A percentile compares a stretch with the other conserved stretches of the same genome.
Conservation (phyloP, 2,113 vertebrate genomes). For the Marcusenius ussheri region DNA sequence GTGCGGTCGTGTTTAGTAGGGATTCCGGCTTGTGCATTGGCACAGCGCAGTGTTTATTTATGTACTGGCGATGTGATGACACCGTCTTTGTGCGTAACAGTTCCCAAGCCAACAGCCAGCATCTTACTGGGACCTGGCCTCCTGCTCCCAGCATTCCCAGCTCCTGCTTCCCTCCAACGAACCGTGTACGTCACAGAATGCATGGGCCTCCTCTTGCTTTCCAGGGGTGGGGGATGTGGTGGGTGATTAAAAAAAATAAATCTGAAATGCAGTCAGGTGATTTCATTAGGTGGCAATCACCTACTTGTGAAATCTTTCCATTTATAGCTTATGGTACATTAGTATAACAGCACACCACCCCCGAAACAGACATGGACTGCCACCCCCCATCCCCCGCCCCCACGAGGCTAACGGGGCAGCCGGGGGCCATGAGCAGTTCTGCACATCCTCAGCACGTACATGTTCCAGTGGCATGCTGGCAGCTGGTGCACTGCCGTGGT, state of each 20-base stretch:
- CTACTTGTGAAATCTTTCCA: neutral
- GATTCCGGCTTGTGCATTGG: neutral
- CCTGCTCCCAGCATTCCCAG: neutral
- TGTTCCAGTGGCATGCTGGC: neutral
- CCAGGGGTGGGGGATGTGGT: neutral
- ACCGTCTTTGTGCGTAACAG: neutral
- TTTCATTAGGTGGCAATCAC: conserved; percentile 15
- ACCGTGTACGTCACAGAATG: neutral
- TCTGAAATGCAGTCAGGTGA: neutral
- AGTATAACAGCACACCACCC: neutral
- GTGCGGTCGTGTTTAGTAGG: neutral
- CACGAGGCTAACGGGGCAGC: neutral
- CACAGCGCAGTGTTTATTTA: neutral
- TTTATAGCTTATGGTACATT: conserved; percentile 14
- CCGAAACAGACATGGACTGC: neutral
- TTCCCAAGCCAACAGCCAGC: neutral
- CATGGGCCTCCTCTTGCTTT: neutral
- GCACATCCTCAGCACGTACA: neutral
- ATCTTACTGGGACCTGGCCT: neutral
- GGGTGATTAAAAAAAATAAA: neutral
- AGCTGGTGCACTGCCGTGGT: neutral
- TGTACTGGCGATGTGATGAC: neutral
- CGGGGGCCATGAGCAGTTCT: neutral
- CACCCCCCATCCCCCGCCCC: neutral
- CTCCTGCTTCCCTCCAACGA: neutral